phyloP scores from a whole-genome alignment of 2,888 invertebrate species.

The Cheilosia vernalis region DNA sequence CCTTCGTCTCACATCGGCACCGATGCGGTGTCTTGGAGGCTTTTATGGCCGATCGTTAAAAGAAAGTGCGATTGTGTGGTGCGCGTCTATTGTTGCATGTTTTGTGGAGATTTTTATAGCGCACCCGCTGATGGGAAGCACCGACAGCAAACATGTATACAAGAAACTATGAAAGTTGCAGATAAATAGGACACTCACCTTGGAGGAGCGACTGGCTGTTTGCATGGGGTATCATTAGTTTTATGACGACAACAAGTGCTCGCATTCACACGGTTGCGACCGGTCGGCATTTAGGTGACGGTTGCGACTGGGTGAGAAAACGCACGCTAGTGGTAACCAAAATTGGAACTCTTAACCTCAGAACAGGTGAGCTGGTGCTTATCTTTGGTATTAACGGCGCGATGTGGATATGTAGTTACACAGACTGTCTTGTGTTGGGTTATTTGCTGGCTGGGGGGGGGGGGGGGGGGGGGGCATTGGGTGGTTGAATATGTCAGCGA shows the following conservation, averaged over 20 bases:
- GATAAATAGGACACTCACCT: slow-evolving; percentile 66
- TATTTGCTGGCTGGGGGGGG: neutral
- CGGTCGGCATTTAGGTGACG: neutral
- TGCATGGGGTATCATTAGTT: slow-evolving; percentile 68
- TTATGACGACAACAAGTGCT: slow-evolving; percentile 70
- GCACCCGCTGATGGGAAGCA: slow-evolving; percentile 20
- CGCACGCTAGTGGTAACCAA: slow-evolving; percentile 38
- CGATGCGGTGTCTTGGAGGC: slow-evolving; percentile 54
- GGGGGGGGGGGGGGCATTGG: neutral
- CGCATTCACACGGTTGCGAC: slow-evolving; percentile 58
- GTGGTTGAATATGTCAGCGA: neutral
- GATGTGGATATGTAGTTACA: slow-evolving; percentile 30
- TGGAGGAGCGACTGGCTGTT: slow-evolving; percentile 22
- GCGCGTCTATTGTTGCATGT: slow-evolving; percentile 66
- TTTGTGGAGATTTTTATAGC: slow-evolving; percentile 68
- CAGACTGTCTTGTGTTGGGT: slow-evolving; percentile 15
- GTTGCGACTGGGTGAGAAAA: slow-evolving; percentile 16
- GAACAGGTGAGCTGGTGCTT: slow-evolving; percentile 69
- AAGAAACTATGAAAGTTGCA: slow-evolving; percentile 53
- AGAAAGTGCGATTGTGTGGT: slow-evolving; percentile 67
- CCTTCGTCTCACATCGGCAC: slow-evolving; percentile 1
- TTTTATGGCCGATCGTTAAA: slow-evolving; percentile 68
- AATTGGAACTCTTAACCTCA: slow-evolving; percentile 40
- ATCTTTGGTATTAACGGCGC: slow-evolving; percentile 37
- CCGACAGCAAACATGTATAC: neutral